phyloP scores from a whole-genome alignment of 2,888 invertebrate species.

The Diaphora mendica region DNA sequence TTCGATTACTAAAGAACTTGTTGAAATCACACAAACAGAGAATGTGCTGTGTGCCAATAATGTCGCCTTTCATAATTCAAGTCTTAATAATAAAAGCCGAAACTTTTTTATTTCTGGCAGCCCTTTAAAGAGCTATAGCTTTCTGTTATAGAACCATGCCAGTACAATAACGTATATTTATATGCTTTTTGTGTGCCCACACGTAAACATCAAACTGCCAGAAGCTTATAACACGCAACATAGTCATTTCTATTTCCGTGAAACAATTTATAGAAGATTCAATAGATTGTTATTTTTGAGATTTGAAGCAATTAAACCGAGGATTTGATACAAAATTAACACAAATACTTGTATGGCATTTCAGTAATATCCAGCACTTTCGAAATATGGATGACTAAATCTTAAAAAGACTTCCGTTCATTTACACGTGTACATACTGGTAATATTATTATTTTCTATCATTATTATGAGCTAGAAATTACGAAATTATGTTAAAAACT shows the following conservation, averaged over 20 bases:
- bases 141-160: constrained; percentile 56
- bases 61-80: background rate
- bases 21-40: background rate
- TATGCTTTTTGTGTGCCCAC: constrained; percentile 41
- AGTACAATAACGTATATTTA: constrained; percentile 57
- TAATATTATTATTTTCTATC: no score
- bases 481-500: no score
- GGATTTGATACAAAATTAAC: background rate
- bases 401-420: no score
- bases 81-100: background rate
- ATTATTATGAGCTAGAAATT: no score
- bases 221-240: constrained; percentile 35
- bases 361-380: no score
- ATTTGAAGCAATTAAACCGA: background rate
- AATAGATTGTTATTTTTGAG: background rate
- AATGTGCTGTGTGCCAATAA: background rate
- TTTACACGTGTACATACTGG: no score
- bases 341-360: no score
- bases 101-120: constrained; percentile 22
- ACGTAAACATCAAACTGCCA: constrained; percentile 43
- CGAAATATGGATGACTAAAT: no score
- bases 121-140: constrained; percentile 45
- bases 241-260: background rate
- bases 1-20: background rate
- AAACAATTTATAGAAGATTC: background rate